Evolutionary conservation across 2,888 invertebrate species (phyloP), one percentile per base, ranked within the genome.

Genomic region (Herminia tarsipennalis): DNA sequence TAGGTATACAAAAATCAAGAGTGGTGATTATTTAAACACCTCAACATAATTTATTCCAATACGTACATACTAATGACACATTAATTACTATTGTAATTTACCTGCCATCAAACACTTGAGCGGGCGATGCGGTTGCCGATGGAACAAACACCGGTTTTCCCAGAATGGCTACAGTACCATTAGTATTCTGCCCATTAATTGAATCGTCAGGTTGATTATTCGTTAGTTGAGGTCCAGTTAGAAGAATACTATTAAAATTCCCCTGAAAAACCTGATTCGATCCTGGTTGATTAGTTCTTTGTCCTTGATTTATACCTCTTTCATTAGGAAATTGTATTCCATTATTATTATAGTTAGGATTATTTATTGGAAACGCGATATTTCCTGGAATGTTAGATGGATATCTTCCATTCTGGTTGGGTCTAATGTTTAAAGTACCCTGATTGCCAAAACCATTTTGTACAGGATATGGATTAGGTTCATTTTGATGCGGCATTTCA

Each of bases 61-160:
- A 36, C 8, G 29, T 35, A 44, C 28, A 25, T 35, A 44, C 28
- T 22, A 46, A 46, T 46, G 12, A 41, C 12, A 5, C 32, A 33
- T 51, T 50, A 60, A 60, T 56, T 34, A 32, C 30, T 21, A 48
- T 45, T 58, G 40, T 36, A 43, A 68, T 63, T 49, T 61, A 76
- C 78, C 63, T 68, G 40, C 61, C 56, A 41, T 56, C 41, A 41
- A 65, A 66, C 18, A 55, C 52, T 43, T 61, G 56, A 34, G 44
- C 57, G 5, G 56, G 41, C 34, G 48, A 33, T 13, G 52, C 25
- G 6, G 60, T 57, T 6, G 52, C 35, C 4, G 56, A 41, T 16
- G 64, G 56, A n/a, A 73, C 46, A 22, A 52, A 16, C 10, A 76
- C 78, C 4, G 70, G 70, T 47, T 60, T 67, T 10, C 72, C 76